phyloP scores from a whole-genome alignment of 2,113 vertebrate species.

The Parus major region DNA sequence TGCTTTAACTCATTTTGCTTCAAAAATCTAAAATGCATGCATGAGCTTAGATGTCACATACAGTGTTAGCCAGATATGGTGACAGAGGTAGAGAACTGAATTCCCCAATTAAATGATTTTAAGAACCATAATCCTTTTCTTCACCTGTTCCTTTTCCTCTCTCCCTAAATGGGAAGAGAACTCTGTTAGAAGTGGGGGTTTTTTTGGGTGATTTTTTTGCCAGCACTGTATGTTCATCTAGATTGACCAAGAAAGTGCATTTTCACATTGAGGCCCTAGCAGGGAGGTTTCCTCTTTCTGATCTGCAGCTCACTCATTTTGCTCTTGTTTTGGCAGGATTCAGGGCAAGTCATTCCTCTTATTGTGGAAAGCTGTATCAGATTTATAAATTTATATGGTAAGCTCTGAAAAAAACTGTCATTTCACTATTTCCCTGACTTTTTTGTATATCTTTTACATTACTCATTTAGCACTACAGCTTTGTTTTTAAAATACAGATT shows the following conservation, averaged over 20 bases:
- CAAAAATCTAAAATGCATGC: conserved; percentile 12
- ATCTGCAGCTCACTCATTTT: neutral
- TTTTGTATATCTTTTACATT: neutral
- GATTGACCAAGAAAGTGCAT: conserved; percentile 15
- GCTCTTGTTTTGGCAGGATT: conserved; percentile 82
- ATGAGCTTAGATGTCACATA: conserved; percentile 22
- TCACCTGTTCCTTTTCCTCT: neutral
- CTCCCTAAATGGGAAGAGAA: neutral
- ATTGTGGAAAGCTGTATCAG: conserved; percentile 98
- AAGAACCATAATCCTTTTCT: neutral
- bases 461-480: neutral
- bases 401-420: conserved; percentile 40
- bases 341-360: conserved; percentile 93
- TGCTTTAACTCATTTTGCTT: conserved; percentile 44
- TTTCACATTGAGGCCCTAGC: neutral
- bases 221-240: conserved; percentile 41
- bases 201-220: neutral
- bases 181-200: neutral
- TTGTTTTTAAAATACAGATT: neutral
- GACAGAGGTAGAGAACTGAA: neutral
- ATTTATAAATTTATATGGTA: conserved; percentile 98
- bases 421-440: neutral
- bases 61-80: neutral
- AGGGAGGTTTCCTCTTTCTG: neutral
- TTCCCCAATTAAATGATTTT: neutral